Conservation (phyloP, 2,113 vertebrate species). For the Chaetura pelagica region DNA sequence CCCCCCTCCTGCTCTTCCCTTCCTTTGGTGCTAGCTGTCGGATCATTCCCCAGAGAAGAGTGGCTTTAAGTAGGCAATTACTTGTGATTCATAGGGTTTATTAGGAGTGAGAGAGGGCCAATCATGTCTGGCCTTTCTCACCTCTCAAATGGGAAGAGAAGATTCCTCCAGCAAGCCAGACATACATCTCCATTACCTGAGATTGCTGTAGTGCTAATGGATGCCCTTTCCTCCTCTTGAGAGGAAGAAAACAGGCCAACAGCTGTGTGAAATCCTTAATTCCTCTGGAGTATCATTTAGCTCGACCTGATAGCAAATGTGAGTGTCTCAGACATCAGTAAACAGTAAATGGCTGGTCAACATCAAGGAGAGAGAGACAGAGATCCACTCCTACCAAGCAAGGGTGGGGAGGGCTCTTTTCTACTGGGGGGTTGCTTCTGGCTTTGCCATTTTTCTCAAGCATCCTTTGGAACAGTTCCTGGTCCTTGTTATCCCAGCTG, state of each 20-base stretch:
- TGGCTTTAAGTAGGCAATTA: slow-evolving; percentile 65
- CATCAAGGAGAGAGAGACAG: neutral
- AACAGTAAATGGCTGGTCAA: neutral
- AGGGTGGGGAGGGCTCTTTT: neutral
- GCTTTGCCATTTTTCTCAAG: neutral
- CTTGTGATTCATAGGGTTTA: slow-evolving; percentile 53
- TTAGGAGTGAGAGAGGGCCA: slow-evolving; percentile 35
- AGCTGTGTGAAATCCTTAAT: neutral
- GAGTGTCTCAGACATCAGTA: neutral
- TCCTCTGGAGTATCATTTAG: neutral
- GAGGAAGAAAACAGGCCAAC: neutral
- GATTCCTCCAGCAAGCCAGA: neutral
- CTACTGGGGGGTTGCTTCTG: neutral
- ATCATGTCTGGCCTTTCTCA: slow-evolving; percentile 17
- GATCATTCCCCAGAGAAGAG: slow-evolving; percentile 49
- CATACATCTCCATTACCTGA: slow-evolving; percentile 26
- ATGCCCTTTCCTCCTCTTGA: neutral
- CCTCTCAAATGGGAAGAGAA: slow-evolving; percentile 16
- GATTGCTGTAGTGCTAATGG: slow-evolving; percentile 7
- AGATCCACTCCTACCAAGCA: neutral
- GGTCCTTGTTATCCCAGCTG: neutral
- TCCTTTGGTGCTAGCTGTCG: neutral
- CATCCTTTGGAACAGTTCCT: neutral
- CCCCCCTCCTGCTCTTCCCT: neutral
- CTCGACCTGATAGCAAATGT: neutral